Evolutionary conservation across 2,888 invertebrate genomes (phyloP), one percentile per base, ranked within the genome.

Genomic region (Drosophila quinaria): DNA sequence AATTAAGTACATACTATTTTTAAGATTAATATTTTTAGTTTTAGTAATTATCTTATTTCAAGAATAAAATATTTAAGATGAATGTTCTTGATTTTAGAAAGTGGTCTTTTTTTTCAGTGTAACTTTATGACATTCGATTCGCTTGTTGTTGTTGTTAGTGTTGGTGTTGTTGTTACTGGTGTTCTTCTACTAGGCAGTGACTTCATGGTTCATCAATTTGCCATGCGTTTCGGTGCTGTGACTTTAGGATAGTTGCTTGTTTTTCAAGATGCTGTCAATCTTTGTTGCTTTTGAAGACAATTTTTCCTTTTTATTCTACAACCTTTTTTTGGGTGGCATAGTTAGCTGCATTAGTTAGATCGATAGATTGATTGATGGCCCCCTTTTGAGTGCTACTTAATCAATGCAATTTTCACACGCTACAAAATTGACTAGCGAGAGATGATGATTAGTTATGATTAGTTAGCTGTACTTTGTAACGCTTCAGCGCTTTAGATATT

Each of bases 381-480:
- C 47, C 64, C 60, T 67, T 68, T 68, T 58, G 67, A 73, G 68
- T 56, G 58, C 65, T 49, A 82, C 72, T 78, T 80, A 85, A 83
- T 78, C 75, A 80, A 68, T 80, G 80, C 82, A 75, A 82, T 83
- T 85, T 85, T 78, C 82, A 82, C 80, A 85, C 82, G 75, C 80
- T 72, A 50, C 49, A 55, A 58, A 58, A 59, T 50, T 33, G 50
- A 25, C 58, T 17, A 22, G 39, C 50, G 9, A 17, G 51, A 22
- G 55, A 11, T 19, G 22, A n/a, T 37, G 70, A 74, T 74, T 64
- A 51, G 64, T 42, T 65, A 35, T 74, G 74, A 74, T 74, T 74
- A 74, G 65, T 65, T 70, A 65, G 70, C 62, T 70, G 61, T 74
- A 62, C 61, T 74, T 58, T 65, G 41, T 11, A 69, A 15, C 74